Evolutionary conservation across 1,140 invertebrate genomes (phyloP).

Genomic region (Anoplolepis gracilipes): DNA sequence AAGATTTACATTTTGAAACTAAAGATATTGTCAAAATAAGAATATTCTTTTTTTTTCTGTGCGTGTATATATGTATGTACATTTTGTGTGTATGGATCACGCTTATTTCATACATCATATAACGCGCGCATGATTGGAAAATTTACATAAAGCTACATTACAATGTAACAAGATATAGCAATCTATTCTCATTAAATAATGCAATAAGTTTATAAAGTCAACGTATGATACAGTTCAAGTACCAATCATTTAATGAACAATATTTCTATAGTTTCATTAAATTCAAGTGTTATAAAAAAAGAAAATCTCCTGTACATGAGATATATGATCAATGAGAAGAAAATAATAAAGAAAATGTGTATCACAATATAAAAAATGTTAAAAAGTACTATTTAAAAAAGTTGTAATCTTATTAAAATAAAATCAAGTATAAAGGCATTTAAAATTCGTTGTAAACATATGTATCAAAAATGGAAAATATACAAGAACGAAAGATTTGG

Average conservation of each 20-base stretch:
- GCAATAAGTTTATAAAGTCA: neutral
- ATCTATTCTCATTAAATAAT: neutral
- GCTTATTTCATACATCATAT: neutral
- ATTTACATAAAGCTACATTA: neutral
- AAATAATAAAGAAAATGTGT: neutral
- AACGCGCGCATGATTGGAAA: neutral
- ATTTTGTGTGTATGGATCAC: neutral
- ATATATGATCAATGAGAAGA: neutral
- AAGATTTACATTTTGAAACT: too few species aligned
- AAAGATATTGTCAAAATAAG: too few species aligned
- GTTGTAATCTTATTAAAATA: too few species aligned
- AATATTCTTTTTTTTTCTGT: too few species aligned
- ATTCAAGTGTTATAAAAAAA: neutral
- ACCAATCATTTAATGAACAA: neutral
- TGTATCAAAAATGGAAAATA: neutral
- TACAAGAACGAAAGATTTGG: neutral
- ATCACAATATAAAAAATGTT: too few species aligned
- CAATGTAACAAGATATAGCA: slow-evolving; percentile 18
- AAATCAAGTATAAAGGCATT: neutral
- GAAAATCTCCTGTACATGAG: neutral
- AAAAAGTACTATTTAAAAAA: too few species aligned
- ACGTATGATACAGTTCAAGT: neutral
- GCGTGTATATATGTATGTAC: neutral
- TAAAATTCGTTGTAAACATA: neutral
- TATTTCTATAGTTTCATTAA: slow-evolving; percentile 8